Evolutionary conservation across 2,888 invertebrate genomes (phyloP).

Genomic region (Platycnemis pennipes): DNA sequence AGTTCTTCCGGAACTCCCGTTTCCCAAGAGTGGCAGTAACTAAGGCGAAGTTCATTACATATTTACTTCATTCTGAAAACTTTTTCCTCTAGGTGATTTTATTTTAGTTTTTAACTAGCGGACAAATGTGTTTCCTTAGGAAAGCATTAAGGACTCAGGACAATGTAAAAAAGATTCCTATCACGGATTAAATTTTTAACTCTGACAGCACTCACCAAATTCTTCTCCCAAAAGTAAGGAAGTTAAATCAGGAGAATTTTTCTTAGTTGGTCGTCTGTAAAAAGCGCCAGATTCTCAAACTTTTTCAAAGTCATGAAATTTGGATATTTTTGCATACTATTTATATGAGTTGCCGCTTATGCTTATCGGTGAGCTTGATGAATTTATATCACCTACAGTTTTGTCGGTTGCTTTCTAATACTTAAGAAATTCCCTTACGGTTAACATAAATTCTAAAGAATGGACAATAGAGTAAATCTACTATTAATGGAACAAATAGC

Average conservation of each 20-base stretch:
- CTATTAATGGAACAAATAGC: too few relatives aligned
- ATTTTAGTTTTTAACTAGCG: background rate
- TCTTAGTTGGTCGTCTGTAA: background rate
- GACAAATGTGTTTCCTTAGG: background rate
- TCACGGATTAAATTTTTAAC: background rate
- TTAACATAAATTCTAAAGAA: too few relatives aligned
- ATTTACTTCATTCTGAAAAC: conserved; percentile 21
- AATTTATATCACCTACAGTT: too few relatives aligned
- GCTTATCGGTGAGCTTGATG: background rate
- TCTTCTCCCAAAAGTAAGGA: background rate
- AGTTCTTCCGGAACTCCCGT: conserved; percentile 18
- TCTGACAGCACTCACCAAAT: background rate
- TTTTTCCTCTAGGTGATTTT: conserved; percentile 15
- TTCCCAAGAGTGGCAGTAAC: conserved; percentile 4
- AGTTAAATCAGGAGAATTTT: background rate
- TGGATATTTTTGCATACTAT: background rate
- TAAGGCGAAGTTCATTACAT: conserved; percentile 14
- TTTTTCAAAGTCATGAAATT: background rate
- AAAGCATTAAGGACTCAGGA: background rate
- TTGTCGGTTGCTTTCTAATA: too few relatives aligned
- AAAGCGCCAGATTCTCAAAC: background rate
- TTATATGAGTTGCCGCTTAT: background rate
- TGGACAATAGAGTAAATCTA: too few relatives aligned
- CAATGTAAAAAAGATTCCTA: conserved; percentile 2
- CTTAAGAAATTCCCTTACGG: too few relatives aligned